A percentile compares a stretch with the other conserved stretches of the same genome.
Conservation (phyloP, 2,888 invertebrate genomes). For the Rutpela maculata region DNA sequence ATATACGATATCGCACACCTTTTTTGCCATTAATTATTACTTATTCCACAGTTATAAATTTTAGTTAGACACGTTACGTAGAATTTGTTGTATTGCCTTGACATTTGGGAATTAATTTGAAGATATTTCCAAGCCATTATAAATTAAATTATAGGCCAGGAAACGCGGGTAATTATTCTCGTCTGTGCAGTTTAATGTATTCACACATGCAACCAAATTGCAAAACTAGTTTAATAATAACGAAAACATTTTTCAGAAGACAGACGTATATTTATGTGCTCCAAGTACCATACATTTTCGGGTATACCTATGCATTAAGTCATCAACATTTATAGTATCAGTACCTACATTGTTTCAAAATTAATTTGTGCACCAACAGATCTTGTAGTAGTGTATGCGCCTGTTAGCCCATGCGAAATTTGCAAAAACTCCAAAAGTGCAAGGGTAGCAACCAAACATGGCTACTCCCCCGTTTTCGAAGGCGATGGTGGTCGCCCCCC, state of each 20-base stretch:
- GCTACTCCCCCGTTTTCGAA: too few relatives aligned
- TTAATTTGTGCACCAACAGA: not conserved
- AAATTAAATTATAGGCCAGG: slow-evolving; percentile 44
- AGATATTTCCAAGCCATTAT: slow-evolving; percentile 30
- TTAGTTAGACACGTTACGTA: not conserved
- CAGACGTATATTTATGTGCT: slow-evolving; percentile 25
- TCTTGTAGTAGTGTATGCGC: too few relatives aligned
- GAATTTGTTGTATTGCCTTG: slow-evolving; percentile 21
- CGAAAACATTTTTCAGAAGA: slow-evolving; percentile 30
- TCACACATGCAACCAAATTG: slow-evolving; percentile 39
- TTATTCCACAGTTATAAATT: slow-evolving; percentile 31
- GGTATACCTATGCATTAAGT: slow-evolving; percentile 22
- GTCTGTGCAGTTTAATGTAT: slow-evolving; percentile 44
- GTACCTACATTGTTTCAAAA: slow-evolving; percentile 14
- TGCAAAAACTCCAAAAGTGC: too few relatives aligned
- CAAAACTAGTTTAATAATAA: slow-evolving; percentile 34
- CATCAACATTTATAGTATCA: slow-evolving; percentile 13
- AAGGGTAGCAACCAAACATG: too few relatives aligned
- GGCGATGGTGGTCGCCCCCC: too few relatives aligned
- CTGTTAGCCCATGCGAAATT: too few relatives aligned
- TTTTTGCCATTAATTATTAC: slow-evolving; percentile 23
- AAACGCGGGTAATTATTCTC: slow-evolving; percentile 42
- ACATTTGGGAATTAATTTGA: slow-evolving; percentile 38
- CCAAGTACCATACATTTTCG: slow-evolving; percentile 14
- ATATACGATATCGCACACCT: slow-evolving; percentile 30